phyloP scores from a whole-genome alignment of 1,140 invertebrate species.

The Drosophila setifemur region DNA sequence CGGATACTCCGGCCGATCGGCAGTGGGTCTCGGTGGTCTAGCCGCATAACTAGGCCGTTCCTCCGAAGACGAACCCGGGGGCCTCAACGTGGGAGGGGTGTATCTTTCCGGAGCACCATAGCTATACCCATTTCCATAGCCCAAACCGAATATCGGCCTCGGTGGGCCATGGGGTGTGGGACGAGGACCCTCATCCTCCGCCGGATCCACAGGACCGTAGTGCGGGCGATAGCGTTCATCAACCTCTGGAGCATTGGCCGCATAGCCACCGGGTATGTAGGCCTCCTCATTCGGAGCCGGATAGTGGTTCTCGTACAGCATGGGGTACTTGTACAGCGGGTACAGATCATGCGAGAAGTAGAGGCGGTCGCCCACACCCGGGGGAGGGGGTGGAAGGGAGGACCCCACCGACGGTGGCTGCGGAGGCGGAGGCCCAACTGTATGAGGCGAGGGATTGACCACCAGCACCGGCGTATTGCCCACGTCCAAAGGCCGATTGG shows the following conservation, averaged over 20 bases:
- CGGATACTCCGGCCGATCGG: conserved; percentile 32
- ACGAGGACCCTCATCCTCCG: conserved; percentile 34
- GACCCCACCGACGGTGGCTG: conserved; percentile 21
- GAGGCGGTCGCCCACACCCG: conserved; percentile 62
- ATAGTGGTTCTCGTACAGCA: conserved; percentile 78
- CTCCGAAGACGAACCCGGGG: conserved; percentile 35
- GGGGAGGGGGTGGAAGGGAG: conserved; percentile 24
- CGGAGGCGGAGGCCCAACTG: conserved; percentile 14
- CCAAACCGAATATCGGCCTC: conserved; percentile 71
- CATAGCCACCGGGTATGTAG: conserved; percentile 76
- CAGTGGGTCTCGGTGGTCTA: conserved; percentile 40
- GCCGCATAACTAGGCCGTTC: conserved; percentile 53
- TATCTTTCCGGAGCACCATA: conserved; percentile 74
- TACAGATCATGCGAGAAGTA: conserved; percentile 81
- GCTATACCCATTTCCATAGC: conserved; percentile 81
- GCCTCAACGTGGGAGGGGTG: conserved; percentile 55
- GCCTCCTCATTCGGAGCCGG: conserved; percentile 74
- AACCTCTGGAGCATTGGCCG: conserved; percentile 72
- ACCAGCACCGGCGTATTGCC: conserved; percentile 66
- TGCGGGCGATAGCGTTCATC: conserved; percentile 68
- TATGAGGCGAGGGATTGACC: conserved; percentile 73
- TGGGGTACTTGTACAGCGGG: conserved; percentile 79
- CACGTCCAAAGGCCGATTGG: conserved; percentile 68
- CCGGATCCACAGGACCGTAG: conserved; percentile 14
- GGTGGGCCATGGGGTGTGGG: conserved; percentile 62